Evolutionary conservation across 2,797 vertebrate species (phyloP).

Genomic region (Pygocentrus nattereri): DNA sequence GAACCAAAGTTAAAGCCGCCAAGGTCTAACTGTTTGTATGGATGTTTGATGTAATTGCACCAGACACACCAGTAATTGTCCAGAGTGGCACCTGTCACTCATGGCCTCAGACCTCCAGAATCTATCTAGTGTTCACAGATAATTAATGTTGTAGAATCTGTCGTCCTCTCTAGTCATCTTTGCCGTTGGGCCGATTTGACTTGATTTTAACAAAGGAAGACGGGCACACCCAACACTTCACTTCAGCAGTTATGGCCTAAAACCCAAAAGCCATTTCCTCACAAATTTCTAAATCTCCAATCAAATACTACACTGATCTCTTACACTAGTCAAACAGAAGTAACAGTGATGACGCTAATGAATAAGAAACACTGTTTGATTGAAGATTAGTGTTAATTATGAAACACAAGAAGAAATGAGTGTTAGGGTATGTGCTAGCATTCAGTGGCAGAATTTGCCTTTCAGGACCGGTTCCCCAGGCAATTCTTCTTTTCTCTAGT

Average conservation of each 20-base stretch:
- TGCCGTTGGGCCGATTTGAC: slow-evolving; percentile 3
- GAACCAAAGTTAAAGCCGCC: not conserved
- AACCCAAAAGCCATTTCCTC: not conserved
- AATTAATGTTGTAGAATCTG: slow-evolving; percentile 15
- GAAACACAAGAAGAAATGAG: not conserved
- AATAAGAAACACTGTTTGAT: not conserved
- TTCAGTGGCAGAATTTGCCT: slow-evolving; percentile 1
- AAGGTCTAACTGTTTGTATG: not conserved
- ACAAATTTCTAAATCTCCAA: not conserved
- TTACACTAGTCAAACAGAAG: no score
- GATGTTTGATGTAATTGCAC: not conserved
- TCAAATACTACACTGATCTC: not conserved
- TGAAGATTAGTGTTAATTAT: not conserved
- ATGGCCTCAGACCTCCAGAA: not conserved
- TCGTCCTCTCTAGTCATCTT: slow-evolving; percentile 14
- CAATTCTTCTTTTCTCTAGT: slow-evolving; percentile 2
- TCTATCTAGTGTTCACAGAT: slow-evolving; percentile 13
- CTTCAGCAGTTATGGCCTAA: slow-evolving; percentile 7
- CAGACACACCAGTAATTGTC: slow-evolving; percentile 30
- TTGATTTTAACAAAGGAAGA: slow-evolving; percentile 19
- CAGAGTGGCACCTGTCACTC: slow-evolving; percentile 44
- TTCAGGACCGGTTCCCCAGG: not conserved
- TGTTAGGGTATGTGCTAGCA: not conserved
- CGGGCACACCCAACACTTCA: slow-evolving; percentile 2
- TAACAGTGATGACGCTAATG: not conserved